A percentile compares a stretch with the other conserved stretches of the same genome.
These are phyloP conservation scores for Miltochrista miniata DNA, from an alignment of 2,888 invertebrate species.

Conservation along the genomic window DNA sequence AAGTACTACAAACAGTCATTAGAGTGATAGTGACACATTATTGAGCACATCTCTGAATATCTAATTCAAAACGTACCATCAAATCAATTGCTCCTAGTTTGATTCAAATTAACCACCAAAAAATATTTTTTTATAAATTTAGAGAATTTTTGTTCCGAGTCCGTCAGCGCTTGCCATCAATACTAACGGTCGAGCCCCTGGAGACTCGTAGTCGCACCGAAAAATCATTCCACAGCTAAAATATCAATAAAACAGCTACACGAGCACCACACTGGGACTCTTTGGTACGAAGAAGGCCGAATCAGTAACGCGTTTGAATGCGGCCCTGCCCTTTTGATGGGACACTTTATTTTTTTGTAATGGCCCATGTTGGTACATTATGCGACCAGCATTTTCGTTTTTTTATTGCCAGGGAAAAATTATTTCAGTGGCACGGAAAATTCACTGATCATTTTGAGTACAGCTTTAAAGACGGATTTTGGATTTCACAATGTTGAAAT, in stretches of 20 bases:
- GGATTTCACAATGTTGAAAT: too few relatives aligned
- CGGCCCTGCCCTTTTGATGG: conserved; percentile 71
- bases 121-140: neutral
- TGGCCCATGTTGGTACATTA: conserved; percentile 43
- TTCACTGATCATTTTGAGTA: too few relatives aligned
- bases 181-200: conserved; percentile 68
- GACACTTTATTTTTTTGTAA: conserved; percentile 75
- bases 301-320: conserved; percentile 69
- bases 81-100: too few relatives aligned
- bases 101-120: too few relatives aligned
- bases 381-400: conserved; percentile 62
- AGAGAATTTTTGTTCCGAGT: conserved; percentile 31
- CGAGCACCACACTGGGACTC: conserved; percentile 57
- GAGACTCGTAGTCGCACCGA: conserved; percentile 70
- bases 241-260: conserved; percentile 82
- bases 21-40: too few relatives aligned
- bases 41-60: too few relatives aligned
- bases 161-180: conserved; percentile 65
- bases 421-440: conserved; percentile 42
- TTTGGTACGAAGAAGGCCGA: conserved; percentile 56
- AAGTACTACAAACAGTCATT: too few relatives aligned
- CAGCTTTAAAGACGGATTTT: too few relatives aligned
- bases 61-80: too few relatives aligned
- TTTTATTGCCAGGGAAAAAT: conserved; percentile 55
- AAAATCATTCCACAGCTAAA: conserved; percentile 80